These are phyloP conservation scores for Chionomys nivalis DNA, from an alignment of 2,113 vertebrate genomes.

Conservation along the genomic window DNA sequence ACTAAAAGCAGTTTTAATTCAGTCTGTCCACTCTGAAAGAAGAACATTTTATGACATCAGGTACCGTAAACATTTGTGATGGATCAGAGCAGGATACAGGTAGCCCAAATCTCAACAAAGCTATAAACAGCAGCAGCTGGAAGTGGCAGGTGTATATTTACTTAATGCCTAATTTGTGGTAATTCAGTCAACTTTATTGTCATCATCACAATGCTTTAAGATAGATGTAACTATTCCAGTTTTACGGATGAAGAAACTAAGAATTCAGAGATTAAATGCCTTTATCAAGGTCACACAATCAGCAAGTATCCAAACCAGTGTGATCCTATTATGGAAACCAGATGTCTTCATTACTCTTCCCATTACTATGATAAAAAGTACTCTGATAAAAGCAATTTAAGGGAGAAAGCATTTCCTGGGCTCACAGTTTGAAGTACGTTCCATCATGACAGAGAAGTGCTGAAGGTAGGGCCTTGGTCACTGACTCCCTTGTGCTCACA, in stretches of 20 bases:
- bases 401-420: background rate
- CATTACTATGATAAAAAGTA: background rate
- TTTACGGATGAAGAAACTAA: background rate
- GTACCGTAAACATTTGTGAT: background rate
- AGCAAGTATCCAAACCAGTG: background rate
- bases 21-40: background rate
- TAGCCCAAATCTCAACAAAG: background rate
- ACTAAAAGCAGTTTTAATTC: background rate
- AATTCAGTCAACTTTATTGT: background rate
- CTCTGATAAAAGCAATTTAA: background rate
- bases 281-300: background rate
- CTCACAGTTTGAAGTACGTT: background rate
- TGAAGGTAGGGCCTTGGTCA: background rate
- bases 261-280: background rate
- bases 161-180: background rate
- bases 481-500: background rate
- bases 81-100: background rate
- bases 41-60: background rate
- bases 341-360: background rate
- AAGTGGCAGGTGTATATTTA: background rate
- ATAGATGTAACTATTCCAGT: background rate
- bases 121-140: background rate
- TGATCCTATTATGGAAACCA: background rate
- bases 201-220: background rate
- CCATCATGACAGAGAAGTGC: background rate